Evolutionary conservation across 2,888 invertebrate species (phyloP).

Genomic region (Alloplasta piceator): DNA sequence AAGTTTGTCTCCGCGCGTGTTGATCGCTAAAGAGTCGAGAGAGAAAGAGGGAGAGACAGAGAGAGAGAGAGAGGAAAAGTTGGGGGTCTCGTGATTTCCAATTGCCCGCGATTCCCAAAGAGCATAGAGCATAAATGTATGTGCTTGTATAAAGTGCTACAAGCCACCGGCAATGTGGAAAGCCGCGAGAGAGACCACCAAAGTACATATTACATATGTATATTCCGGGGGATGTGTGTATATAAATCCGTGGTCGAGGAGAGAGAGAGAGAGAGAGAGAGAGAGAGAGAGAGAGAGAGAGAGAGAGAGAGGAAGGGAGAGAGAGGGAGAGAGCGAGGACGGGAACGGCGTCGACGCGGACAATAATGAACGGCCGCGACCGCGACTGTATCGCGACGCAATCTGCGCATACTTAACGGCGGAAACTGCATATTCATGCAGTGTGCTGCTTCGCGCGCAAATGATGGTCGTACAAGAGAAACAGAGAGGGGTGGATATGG

Average conservation of each 20-base stretch:
- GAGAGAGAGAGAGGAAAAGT: not conserved
- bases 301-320: conserved; percentile 53
- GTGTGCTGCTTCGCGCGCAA: conserved; percentile 72
- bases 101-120: no score
- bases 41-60: conserved; percentile 10
- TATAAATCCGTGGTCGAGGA: not conserved
- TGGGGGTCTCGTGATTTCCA: no score
- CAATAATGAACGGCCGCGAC: conserved; percentile 81
- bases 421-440: conserved; percentile 83
- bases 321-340: conserved; percentile 39
- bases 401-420: conserved; percentile 83
- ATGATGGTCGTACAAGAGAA: conserved; percentile 65
- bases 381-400: conserved; percentile 81
- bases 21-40: no score
- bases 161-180: no score
- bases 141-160: no score
- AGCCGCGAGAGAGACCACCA: no score
- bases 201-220: no score
- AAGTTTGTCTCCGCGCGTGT: no score
- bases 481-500: not conserved
- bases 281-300: conserved; percentile 11
- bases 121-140: no score
- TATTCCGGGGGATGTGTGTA: no score
- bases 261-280: conserved; percentile 3
- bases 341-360: conserved; percentile 73